Evolutionary conservation across 2,888 invertebrate genomes (phyloP).

Genomic region (Lycophotia porphyrea): DNA sequence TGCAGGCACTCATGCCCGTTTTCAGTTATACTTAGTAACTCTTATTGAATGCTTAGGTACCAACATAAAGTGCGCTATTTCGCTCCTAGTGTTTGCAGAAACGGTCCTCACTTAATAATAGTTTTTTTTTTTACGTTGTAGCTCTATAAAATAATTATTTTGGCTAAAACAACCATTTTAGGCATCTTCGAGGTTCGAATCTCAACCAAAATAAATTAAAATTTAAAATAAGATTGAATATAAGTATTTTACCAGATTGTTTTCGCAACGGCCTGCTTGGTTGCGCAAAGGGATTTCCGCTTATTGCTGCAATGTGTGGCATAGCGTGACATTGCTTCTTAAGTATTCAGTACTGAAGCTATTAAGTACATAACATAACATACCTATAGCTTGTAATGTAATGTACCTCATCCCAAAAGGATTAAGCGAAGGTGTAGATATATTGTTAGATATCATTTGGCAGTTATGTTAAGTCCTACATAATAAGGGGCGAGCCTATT

Average conservation of each 20-base stretch:
- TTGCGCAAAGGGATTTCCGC: neutral
- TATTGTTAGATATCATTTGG: too few relatives aligned
- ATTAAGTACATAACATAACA: neutral
- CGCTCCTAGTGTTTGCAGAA: neutral
- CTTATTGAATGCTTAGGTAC: neutral
- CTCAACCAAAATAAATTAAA: neutral
- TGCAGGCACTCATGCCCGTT: neutral
- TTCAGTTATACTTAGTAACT: neutral
- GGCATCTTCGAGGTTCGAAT: neutral
- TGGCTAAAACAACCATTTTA: neutral
- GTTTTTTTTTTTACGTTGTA: neutral
- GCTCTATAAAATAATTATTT: neutral
- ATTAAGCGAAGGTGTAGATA: neutral
- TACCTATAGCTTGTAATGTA: neutral
- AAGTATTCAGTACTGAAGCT: neutral
- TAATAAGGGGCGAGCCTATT: neutral
- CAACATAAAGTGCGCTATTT: neutral
- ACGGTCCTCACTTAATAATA: neutral
- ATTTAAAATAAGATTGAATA: neutral
- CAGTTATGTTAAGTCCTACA: neutral
- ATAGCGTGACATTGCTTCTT: neutral
- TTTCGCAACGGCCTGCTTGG: neutral
- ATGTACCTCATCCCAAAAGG: too few relatives aligned
- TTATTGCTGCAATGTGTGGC: neutral
- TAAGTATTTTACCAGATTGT: neutral